These are phyloP conservation scores for Cephalopachus bancanus DNA, from an alignment of 2,797 vertebrate species.

Conservation along the genomic window DNA sequence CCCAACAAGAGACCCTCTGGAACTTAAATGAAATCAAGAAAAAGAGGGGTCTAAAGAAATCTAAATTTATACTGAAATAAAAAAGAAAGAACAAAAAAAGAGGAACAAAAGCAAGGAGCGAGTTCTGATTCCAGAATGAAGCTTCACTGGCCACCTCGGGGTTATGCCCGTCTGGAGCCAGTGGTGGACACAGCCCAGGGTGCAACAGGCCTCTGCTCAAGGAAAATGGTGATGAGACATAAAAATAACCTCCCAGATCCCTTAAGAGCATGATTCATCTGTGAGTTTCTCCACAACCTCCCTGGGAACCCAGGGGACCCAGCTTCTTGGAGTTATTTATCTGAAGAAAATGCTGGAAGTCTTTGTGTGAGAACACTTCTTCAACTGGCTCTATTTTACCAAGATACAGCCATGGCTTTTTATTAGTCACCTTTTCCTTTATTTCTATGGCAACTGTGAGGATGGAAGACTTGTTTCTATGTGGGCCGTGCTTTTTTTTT, in stretches of 20 bases:
- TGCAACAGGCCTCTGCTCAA: neutral
- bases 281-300: neutral
- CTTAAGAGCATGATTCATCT: neutral
- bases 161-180: neutral
- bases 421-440: conserved; percentile 50
- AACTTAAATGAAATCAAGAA: neutral
- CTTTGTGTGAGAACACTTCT: neutral
- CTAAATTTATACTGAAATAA: neutral
- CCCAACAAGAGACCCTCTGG: neutral
- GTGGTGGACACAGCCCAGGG: no score
- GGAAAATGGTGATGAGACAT: neutral
- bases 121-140: neutral
- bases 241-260: neutral
- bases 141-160: neutral
- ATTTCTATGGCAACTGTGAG: conserved; percentile 71
- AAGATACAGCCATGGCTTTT: conserved; percentile 24
- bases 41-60: neutral
- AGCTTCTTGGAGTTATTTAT: neutral
- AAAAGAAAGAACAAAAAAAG: neutral
- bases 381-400: neutral
- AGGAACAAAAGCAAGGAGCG: neutral
- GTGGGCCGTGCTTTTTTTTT: conserved; percentile 54
- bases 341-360: neutral
- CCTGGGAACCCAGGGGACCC: neutral
- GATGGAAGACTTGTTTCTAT: conserved; percentile 56